These are phyloP conservation scores for Bambusicola thoracicus DNA, from an alignment of 2,113 vertebrate species.

Conservation along the genomic window DNA sequence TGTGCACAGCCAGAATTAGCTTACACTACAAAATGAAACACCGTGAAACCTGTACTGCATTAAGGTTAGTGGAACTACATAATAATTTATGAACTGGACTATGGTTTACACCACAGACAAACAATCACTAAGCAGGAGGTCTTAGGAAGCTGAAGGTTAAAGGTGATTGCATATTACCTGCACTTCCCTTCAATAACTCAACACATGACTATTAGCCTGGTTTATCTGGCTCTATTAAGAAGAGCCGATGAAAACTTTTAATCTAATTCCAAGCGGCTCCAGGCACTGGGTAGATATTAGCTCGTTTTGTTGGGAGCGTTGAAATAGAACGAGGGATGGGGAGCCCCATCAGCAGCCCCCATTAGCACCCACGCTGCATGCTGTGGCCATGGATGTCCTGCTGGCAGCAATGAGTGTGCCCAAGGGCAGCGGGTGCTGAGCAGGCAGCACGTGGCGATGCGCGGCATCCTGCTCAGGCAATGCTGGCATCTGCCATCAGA, in stretches of 20 bases:
- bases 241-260: conserved; percentile 71
- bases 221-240: conserved; percentile 69
- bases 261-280: conserved; percentile 58
- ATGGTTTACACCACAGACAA: conserved; percentile 53
- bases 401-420: not conserved
- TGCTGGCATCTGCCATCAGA: not conserved
- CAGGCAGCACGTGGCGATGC: not conserved
- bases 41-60: conserved; percentile 52
- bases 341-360: not conserved
- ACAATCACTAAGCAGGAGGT: conserved; percentile 71
- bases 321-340: not conserved
- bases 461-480: not conserved
- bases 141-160: conserved; percentile 66
- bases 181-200: conserved; percentile 73
- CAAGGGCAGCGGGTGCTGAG: too few species aligned
- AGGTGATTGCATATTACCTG: conserved; percentile 64
- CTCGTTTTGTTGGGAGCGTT: not conserved
- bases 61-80: conserved; percentile 50
- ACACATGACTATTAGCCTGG: conserved; percentile 71
- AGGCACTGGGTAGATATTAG: not conserved
- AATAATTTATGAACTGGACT: conserved; percentile 74
- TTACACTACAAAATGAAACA: conserved; percentile 56
- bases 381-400: not conserved
- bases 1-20: conserved; percentile 36
- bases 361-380: not conserved